Conservation (phyloP, 2,797 vertebrate genomes). For the Crocidura indochinensis region DNA sequence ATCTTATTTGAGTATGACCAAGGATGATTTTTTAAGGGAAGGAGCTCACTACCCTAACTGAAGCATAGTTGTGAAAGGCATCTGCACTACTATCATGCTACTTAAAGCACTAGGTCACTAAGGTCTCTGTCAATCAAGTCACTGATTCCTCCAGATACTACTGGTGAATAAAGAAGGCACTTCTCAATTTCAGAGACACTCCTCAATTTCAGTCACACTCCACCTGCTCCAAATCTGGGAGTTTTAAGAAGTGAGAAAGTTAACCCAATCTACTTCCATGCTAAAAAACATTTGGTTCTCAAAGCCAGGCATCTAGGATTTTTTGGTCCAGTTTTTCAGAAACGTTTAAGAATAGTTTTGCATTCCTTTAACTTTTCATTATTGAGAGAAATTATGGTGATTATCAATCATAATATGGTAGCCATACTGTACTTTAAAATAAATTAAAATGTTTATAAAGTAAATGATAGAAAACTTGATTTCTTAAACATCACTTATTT, state of each 20-base stretch:
- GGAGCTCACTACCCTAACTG: slow-evolving; percentile 64
- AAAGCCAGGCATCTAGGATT: slow-evolving; percentile 67
- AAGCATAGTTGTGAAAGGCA: slow-evolving; percentile 80
- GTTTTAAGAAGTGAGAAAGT: slow-evolving; percentile 76
- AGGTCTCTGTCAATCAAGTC: slow-evolving; percentile 80
- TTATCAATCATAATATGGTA: too few relatives aligned
- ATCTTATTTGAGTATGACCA: slow-evolving; percentile 76
- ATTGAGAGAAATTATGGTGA: too few relatives aligned
- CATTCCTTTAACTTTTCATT: slow-evolving; percentile 24
- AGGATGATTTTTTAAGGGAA: slow-evolving; percentile 73
- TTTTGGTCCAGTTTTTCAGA: slow-evolving; percentile 71
- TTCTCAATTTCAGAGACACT: slow-evolving; percentile 77
- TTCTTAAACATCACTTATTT: slow-evolving; percentile 43
- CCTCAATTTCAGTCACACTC: slow-evolving; percentile 73
- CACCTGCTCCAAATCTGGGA: slow-evolving; percentile 76
- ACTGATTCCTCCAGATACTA: slow-evolving; percentile 79
- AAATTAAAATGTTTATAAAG: neutral
- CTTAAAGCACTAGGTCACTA: slow-evolving; percentile 74
- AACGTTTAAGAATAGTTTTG: slow-evolving; percentile 65
- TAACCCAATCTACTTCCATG: slow-evolving; percentile 74
- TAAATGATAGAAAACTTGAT: neutral
- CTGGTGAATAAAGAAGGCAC: slow-evolving; percentile 78
- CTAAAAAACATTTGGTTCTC: slow-evolving; percentile 70
- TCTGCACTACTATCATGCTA: slow-evolving; percentile 75
- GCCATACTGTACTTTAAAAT: slow-evolving; percentile 35